Base-by-base conservation (phyloP, 2,113 vertebrate species). In the Brienomyrus brachyistius region DNA sequence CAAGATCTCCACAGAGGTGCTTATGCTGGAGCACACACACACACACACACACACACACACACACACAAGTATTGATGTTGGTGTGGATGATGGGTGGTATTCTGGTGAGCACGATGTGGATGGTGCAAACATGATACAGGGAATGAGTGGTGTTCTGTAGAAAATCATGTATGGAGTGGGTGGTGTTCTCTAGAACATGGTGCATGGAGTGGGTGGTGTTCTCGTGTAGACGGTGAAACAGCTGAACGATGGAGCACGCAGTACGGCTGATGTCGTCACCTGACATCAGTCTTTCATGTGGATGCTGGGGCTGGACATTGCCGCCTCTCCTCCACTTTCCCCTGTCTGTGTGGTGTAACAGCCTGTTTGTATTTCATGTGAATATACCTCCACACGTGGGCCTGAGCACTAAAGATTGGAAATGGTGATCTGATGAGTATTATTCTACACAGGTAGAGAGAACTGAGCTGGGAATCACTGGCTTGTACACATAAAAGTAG, bases 1-100 rank as follows among this genome's bases (percentile, higher is more conserved):
- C 89, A 96, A 97, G 91, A 98, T 99, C 95, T 98, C 98, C 89
- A 97, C 97, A 91, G 98, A 98, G 97, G 98, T 98, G 95, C 74
- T 80, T 19, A 35, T 80, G 74, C 15, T 19, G 56, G 13, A 80
- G 0, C 52, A 1, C 5, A 23, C 21, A 7, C 6, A 62, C 59
- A 62, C 23, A 7, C 23, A 40, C 31, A 9, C 52, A 56, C 52
- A 54, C 52, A 59, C 15, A 8, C 23, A 62, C 23, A 27, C 59
- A 62, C 23, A 23, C 23, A 62, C 7, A n/a, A 40, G 40, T 40
- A 40, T 40, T 40, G 70, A 40, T 77, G 70, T 77, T 40, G 70
- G 70, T 15, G 5, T 1, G 1, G n/a, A 74, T 35, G 31, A 13
- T 15, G 4, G 66, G 4, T 35, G 66, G 5, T 15, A 31, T 74